A percentile compares a stretch with the other conserved stretches of the same genome.
These are phyloP conservation scores for Eleginops maclovinus DNA, from an alignment of 2,113 vertebrate species.

Conservation along the genomic window DNA sequence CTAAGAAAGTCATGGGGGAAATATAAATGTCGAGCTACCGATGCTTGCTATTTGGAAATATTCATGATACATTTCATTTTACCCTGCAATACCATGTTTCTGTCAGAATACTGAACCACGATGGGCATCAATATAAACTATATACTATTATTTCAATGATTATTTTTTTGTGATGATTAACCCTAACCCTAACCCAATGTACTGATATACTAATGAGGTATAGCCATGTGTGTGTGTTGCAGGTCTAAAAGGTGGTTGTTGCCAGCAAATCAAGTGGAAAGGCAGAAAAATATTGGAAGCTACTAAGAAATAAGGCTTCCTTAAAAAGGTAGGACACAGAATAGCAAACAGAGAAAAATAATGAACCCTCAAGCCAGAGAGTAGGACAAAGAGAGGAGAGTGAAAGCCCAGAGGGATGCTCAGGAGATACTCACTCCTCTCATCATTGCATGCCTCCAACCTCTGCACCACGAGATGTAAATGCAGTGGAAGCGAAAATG, in stretches of 20 bases:
- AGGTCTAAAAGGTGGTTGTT: not conserved
- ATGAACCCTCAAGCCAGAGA: constrained; percentile 28
- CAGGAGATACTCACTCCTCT: constrained; percentile 32
- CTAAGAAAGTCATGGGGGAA: constrained; percentile 9
- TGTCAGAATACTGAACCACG: constrained; percentile 17
- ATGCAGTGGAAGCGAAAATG: constrained; percentile 14
- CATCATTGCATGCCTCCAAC: constrained; percentile 28
- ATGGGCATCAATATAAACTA: too few species aligned
- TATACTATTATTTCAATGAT: too few species aligned
- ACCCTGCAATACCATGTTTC: not conserved
- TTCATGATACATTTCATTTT: not conserved
- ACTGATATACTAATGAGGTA: not conserved
- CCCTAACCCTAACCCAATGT: too few species aligned
- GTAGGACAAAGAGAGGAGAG: constrained; percentile 38
- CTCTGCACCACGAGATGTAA: constrained; percentile 37
- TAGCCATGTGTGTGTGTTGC: not conserved
- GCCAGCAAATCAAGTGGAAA: constrained; percentile 2
- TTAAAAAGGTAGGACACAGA: constrained; percentile 11
- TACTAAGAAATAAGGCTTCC: constrained; percentile 9
- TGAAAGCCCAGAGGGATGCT: constrained; percentile 9
- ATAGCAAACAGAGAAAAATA: constrained; percentile 28
- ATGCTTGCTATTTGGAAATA: constrained; percentile 18
- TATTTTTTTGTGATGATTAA: not conserved
- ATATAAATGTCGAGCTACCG: constrained; percentile 28
- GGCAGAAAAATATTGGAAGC: not conserved